Evolutionary conservation across 1,140 invertebrate genomes (phyloP).

Genomic region (Euwallacea fornicatus): DNA sequence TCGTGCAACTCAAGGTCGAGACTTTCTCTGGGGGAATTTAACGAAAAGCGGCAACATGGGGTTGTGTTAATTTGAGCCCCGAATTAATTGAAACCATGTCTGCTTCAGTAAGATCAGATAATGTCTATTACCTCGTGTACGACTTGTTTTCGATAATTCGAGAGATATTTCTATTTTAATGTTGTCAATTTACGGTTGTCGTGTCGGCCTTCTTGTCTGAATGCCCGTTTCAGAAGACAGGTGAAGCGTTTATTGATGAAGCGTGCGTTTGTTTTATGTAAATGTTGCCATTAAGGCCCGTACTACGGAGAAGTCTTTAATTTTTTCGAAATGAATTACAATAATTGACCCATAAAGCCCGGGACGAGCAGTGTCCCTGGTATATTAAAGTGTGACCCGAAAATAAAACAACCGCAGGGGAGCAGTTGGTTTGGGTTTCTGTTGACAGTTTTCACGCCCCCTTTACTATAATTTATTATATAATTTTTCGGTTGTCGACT

Average conservation of each 20-base stretch:
- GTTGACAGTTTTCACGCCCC: slow-evolving; percentile 17
- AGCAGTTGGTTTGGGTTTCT: not conserved
- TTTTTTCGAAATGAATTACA: not conserved
- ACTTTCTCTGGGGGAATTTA: too few species aligned
- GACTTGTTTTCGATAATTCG: slow-evolving; percentile 29
- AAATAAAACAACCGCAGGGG: slow-evolving; percentile 17
- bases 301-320: not conserved
- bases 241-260: not conserved
- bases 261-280: not conserved
- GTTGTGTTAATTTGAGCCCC: slow-evolving; percentile 14
- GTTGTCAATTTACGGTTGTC: slow-evolving; percentile 14
- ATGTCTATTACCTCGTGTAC: slow-evolving; percentile 30
- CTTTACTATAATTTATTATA: slow-evolving; percentile 13
- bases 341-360: slow-evolving; percentile 8
- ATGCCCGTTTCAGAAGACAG: not conserved
- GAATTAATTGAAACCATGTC: slow-evolving; percentile 27
- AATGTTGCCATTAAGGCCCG: not conserved
- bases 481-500: not conserved
- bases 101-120: slow-evolving; percentile 24
- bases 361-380: not conserved
- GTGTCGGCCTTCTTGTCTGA: not conserved
- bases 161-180: slow-evolving; percentile 21
- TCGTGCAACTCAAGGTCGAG: too few species aligned
- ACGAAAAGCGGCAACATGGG: slow-evolving; percentile 4
- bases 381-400: slow-evolving; percentile 8